Conservation (phyloP, 2,113 vertebrate species). For the Poeciliopsis occidentalis region DNA sequence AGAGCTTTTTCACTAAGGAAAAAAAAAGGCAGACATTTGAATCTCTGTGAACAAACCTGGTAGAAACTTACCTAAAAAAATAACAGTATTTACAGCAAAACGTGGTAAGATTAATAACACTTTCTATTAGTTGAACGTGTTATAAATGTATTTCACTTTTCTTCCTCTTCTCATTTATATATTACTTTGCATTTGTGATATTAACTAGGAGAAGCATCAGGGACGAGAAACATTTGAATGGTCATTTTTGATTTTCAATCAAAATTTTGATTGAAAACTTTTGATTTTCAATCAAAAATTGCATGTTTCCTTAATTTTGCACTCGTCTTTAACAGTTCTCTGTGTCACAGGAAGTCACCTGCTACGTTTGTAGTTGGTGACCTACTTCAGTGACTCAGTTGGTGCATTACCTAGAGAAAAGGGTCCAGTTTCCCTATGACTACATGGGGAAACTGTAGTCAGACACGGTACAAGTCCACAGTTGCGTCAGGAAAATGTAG, state of each 20-base stretch:
- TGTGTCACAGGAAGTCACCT: not conserved
- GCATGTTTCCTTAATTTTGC: not conserved
- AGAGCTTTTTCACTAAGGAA: too few species aligned
- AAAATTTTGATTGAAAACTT: too few species aligned
- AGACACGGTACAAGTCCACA: slow-evolving; percentile 12
- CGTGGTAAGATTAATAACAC: not conserved
- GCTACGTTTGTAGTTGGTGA: not conserved
- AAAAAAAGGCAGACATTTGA: not conserved
- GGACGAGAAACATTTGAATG: not conserved
- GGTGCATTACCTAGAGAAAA: slow-evolving; percentile 37
- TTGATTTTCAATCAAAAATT: not conserved
- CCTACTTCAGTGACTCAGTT: not conserved
- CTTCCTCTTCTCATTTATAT: too few species aligned
- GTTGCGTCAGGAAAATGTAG: slow-evolving; percentile 58
- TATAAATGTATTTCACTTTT: not conserved
- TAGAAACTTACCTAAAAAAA: not conserved
- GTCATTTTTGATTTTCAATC: too few species aligned
- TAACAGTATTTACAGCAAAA: too few species aligned
- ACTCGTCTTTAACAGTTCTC: not conserved
- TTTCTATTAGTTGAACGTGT: not conserved
- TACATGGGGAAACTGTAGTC: not conserved
- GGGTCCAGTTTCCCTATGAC: slow-evolving; percentile 26
- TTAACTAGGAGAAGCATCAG: too few species aligned
- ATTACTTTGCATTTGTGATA: too few species aligned
- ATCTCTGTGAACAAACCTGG: not conserved